Base-by-base conservation (phyloP, 2,888 invertebrate species). In the Agrilus mali region DNA sequence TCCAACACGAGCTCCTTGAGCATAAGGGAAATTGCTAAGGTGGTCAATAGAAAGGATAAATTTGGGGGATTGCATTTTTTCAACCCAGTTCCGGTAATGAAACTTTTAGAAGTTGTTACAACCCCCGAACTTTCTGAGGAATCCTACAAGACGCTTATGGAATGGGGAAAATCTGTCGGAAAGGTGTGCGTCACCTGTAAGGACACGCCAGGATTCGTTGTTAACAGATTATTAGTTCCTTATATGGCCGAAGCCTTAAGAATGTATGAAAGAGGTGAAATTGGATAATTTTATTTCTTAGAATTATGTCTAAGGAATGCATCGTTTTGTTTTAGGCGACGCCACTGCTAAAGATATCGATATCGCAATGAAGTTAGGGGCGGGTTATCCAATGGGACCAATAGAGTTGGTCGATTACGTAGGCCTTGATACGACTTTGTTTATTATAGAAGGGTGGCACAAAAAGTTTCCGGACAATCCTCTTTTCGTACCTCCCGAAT, bases 31-130 rank as follows among this genome's bases (percentile, higher is more conserved):
- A 92, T 93, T 56, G 81, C 85, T 1, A 72, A 76, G 8, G 74
- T 79, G 4, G 80, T 86, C 3, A 75, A 80, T 44, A 73, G 88
- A 55, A 78, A 78, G 61, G 81, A 81, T 57, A 73, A 71, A 53
- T 87, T 89, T 65, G 88, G 84, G 14, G 92, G 92, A 0, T 73
- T 92, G 31, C 92, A 93, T 65, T 93, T 93, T 67, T 93, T 92
- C 70, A 92, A 89, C 64, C 92, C 92, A 0, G 90, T 87, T 1
- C 88, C 92, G 0, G 74, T 92, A 40, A 92, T 93, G 92, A 84
- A 84, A 57, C 71, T 93, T 0, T 66, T 93, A 16, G 93, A 93
- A 70, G 83, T 89, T 4, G 75, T 90, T 12, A 74, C 80, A 41
- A 84, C 77, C 32, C 68, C 75, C 0, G 79, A 84, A 44, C 89